Conservation (phyloP, 2,113 vertebrate species). For the Neofelis nebulosa region DNA sequence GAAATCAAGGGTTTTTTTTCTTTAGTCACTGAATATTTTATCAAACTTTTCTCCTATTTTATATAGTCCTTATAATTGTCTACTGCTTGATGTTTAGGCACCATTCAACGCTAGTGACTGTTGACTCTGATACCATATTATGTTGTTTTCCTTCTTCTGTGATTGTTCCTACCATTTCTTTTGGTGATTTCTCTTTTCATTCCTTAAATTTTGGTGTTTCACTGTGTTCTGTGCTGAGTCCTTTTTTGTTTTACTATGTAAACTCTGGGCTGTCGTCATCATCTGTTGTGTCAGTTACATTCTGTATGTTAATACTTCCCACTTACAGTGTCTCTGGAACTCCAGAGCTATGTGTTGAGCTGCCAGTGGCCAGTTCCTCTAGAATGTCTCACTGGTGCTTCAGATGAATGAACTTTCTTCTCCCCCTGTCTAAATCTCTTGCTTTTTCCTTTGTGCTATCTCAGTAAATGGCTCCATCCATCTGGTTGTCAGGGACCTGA, state of each 20-base stretch:
- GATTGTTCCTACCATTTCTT: not conserved
- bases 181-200: not conserved
- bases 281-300: not conserved
- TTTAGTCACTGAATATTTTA: conserved; percentile 20
- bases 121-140: not conserved
- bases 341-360: not conserved
- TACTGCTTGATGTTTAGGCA: not conserved
- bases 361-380: not conserved
- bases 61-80: not conserved
- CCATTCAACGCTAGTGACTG: not conserved
- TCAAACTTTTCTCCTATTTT: not conserved
- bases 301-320: not conserved
- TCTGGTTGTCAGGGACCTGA: not conserved
- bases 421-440: not conserved
- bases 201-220: conserved; percentile 7
- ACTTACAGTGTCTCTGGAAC: not conserved
- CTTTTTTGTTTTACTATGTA: not conserved
- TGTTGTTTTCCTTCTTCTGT: not conserved
- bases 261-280: not conserved
- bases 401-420: not conserved
- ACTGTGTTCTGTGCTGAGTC: not conserved
- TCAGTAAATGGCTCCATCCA: not conserved
- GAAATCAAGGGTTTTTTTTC: conserved; percentile 14
- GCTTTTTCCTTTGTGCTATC: not conserved
- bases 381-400: not conserved